Conservation (phyloP, 2,888 invertebrate species). For the Philereme transversata region DNA sequence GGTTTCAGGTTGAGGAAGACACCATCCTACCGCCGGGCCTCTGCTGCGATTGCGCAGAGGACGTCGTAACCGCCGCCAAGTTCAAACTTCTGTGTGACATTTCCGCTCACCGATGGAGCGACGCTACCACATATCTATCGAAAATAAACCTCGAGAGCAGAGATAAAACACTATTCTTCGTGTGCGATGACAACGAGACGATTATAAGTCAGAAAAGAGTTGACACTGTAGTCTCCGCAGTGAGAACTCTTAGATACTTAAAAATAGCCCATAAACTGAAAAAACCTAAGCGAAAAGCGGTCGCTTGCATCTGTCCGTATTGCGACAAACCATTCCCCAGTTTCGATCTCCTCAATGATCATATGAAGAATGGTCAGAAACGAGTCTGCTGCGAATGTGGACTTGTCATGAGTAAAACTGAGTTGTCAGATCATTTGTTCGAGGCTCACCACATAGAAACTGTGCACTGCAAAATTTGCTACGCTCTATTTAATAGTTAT, state of each 20-base stretch:
- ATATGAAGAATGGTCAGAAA: conserved; percentile 56
- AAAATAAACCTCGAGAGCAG: conserved; percentile 40
- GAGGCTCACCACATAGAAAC: conserved; percentile 45
- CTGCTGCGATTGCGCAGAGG: conserved; percentile 61
- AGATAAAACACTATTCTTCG: conserved; percentile 53
- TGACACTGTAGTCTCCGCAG: conserved; percentile 1
- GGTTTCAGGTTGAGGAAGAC: conserved; percentile 73
- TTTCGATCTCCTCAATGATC: conserved; percentile 50
- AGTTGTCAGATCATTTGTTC: conserved; percentile 53
- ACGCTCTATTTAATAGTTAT: conserved; percentile 50
- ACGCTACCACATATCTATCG: conserved; percentile 45
- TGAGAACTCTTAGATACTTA: not conserved
- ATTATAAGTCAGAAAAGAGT: conserved; percentile 35
- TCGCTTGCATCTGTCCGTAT: conserved; percentile 21
- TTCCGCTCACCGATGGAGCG: conserved; percentile 58
- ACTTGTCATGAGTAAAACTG: conserved; percentile 47
- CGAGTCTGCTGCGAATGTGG: conserved; percentile 59
- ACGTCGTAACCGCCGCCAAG: conserved; percentile 50
- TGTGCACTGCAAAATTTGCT: conserved; percentile 52
- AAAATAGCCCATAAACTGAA: conserved; percentile 43
- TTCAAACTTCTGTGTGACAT: conserved; percentile 57
- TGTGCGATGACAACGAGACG: conserved; percentile 50
- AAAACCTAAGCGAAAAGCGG: conserved; percentile 5
- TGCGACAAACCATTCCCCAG: conserved; percentile 32
- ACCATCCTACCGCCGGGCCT: conserved; percentile 58